Conservation (phyloP, 2,797 vertebrate genomes). For the Aphelocoma californica region DNA sequence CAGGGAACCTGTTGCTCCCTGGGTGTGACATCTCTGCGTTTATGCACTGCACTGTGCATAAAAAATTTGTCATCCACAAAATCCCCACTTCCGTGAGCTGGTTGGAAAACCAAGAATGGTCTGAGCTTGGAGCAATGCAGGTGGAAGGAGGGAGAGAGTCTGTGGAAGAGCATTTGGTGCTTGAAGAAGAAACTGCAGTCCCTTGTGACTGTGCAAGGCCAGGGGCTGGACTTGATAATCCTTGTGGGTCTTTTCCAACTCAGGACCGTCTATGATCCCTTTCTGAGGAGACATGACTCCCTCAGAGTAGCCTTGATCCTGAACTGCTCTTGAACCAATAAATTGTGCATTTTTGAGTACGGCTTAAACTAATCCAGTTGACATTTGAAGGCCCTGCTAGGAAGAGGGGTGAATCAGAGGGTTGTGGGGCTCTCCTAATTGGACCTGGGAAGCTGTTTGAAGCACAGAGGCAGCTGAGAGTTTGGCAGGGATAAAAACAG, state of each 20-base stretch:
- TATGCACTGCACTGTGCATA: background rate
- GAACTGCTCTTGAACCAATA: background rate
- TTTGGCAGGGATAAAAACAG: background rate
- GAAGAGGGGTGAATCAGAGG: slow-evolving; percentile 7
- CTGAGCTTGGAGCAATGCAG: background rate
- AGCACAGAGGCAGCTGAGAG: background rate
- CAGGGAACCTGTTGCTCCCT: no score
- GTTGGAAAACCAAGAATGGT: background rate
- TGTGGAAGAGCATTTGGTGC: background rate
- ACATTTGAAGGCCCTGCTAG: background rate
- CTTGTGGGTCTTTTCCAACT: background rate
- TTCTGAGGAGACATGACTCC: background rate
- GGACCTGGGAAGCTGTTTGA: background rate
- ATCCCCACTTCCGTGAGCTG: background rate
- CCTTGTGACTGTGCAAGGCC: background rate
- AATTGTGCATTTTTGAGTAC: background rate
- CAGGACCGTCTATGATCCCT: background rate
- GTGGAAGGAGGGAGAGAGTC: background rate
- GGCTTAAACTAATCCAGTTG: background rate
- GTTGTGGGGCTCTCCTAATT: background rate
- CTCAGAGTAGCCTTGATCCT: background rate
- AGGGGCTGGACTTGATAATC: background rate
- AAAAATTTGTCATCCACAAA: background rate
- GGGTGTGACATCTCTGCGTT: background rate
- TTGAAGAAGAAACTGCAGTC: background rate